These are phyloP conservation scores for Nestor notabilis DNA, from an alignment of 2,113 vertebrate species.

Conservation along the genomic window DNA sequence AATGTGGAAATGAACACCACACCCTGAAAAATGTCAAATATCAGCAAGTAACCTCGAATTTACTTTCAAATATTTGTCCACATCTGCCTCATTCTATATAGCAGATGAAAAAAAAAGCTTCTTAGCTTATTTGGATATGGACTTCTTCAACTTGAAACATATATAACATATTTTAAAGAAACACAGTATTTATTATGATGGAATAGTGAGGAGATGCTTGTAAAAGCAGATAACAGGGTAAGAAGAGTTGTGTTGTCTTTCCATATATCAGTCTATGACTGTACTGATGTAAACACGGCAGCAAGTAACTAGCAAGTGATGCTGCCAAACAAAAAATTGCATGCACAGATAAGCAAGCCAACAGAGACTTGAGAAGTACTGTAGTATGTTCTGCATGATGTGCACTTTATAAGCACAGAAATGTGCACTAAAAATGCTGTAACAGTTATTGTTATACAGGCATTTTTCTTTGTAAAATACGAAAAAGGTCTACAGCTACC, in stretches of 20 bases:
- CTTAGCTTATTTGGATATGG: not conserved
- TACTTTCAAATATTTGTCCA: not conserved
- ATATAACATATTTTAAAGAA: not conserved
- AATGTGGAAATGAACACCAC: not conserved
- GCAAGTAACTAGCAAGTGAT: not conserved
- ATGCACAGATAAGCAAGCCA: not conserved
- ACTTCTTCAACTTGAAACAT: not conserved
- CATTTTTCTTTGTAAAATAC: constrained; percentile 35
- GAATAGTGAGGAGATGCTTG: not conserved
- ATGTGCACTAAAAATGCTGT: not conserved
- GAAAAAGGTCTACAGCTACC: not conserved
- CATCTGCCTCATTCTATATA: not conserved
- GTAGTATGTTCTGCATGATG: not conserved
- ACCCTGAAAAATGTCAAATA: not conserved
- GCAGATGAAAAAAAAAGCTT: not conserved
- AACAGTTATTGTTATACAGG: not conserved
- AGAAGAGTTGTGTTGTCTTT: not conserved
- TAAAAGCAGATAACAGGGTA: not conserved
- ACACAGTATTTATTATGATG: not conserved
- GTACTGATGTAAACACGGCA: not conserved
- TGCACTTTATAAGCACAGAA: not conserved
- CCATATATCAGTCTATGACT: not conserved
- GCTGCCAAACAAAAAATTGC: not conserved
- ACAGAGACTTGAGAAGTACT: not conserved
- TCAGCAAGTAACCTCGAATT: not conserved